Base-by-base conservation (phyloP, 2,113 vertebrate genomes). In the Lophura nycthemera region DNA sequence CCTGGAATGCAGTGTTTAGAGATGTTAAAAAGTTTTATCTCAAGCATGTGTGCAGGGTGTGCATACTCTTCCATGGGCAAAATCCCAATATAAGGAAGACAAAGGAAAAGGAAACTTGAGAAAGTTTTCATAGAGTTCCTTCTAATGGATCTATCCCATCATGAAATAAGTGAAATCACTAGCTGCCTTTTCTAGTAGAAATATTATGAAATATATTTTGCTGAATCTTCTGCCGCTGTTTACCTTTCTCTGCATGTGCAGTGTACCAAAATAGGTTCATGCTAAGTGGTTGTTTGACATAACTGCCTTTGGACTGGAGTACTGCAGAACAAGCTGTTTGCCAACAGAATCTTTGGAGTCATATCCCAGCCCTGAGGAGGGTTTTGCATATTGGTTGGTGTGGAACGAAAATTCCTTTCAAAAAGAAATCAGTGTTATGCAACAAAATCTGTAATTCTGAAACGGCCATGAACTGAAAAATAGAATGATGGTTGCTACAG, bases 21-120 rank as follows among this genome's bases (percentile, higher is more conserved):
- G 72, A 27, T 88, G 38, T 17, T 76, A 73, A 86, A 32, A 67
- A 59, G 63, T 47, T 34, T 74, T 63, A 92, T 52, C 56, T 89
- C 13, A 24, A 38, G 10, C 1, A 0, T 11, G 13, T 24, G 5
- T 77, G 47, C 47, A 19, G 0, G 25, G 16, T 77, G n/a, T 80
- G 15, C 43, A 21, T 78, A 30, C 20, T 63, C 43, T 77, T 90
- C 52, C 65, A 17, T 3, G 3, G 22, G 34, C n/a, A 54, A 54
- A 54, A 7, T 61, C 10, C 75, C 5, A 1, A 1, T 32, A 8
- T 29, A 40, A 83, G 25, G 45, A 76, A 92, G 80, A 60, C 10
- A 15, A 13, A 50, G 67, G 17, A 48, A 76, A 72, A 84, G 27
- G 43, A 76, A 54, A 40, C 14, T 16, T 60, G 7, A 2, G 9